Base-by-base conservation (phyloP, 2,797 vertebrate species). In the Acanthiza pusilla region DNA sequence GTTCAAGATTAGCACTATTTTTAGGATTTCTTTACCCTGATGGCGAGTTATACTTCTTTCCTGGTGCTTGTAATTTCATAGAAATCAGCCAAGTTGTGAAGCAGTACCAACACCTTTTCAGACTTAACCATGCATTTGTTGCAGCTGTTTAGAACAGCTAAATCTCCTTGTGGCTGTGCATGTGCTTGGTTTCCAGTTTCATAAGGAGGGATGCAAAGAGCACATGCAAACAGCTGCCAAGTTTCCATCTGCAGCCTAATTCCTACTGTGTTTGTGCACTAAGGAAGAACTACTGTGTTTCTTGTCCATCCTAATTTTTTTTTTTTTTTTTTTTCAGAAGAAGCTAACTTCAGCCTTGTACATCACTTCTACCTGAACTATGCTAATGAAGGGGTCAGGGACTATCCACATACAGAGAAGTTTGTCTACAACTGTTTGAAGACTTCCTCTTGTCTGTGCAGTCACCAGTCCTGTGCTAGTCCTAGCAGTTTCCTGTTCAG, bases 131-230 rank as follows among this genome's bases (percentile, higher is more conserved):
- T 11, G 40, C 12, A 26, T 23, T 51, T 51, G 30, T 30, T 43
- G 62, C 94, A 96, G 93, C 88, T 94, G 94, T 84, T 94, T 1
- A 17, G 48, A 51, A 26, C 0, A 27, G 57, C 36, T 77, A 6
- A 38, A 43, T 36, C 8, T 36, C 43, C 68, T 30, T 9, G 47
- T 70, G 43, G 57, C 50, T 68, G 34, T 68, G 72, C 87, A 77
- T 76, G 82, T 91, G 87, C 65, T 47, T 32, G 73, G 91, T 75
- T 82, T 95, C 51, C 27, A 43, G 81, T 95, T 93, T 91, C 87
- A 0, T 9, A 50, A 73, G 74, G 17, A 55, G n/a, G 26, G 67
- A 45, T 43, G 54, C 22, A 26, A 50, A 45, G 25, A 68, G 30
- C 60, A 81, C 20, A 1, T 17, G 40, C 26, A 16, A 65, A 70